phyloP scores from a whole-genome alignment of 2,113 vertebrate species.

The Neomonachus schauinslandi region DNA sequence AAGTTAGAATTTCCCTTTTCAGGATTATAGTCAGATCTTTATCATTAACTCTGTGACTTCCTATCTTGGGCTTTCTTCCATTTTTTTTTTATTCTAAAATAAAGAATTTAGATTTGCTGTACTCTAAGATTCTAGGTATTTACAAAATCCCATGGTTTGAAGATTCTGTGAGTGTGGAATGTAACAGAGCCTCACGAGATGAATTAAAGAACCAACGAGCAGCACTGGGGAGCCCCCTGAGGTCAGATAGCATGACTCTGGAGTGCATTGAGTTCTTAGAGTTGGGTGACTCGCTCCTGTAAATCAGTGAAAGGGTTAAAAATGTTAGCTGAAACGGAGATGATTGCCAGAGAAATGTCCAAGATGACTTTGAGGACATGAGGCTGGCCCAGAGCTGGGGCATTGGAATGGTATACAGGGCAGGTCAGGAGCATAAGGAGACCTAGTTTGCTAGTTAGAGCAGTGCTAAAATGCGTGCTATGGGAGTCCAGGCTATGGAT shows the following conservation, averaged over 20 bases:
- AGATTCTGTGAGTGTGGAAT: background rate
- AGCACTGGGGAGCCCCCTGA: background rate
- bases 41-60: background rate
- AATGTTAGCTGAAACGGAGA: background rate
- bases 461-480: background rate
- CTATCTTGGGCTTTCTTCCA: background rate
- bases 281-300: background rate
- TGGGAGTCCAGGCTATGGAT: background rate
- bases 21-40: constrained; percentile 25
- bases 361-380: background rate
- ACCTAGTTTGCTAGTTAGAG: background rate
- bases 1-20: background rate
- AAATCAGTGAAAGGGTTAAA: background rate
- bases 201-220: background rate
- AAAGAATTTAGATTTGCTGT: background rate
- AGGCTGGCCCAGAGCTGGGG: background rate
- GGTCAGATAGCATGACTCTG: background rate
- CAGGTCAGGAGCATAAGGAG: background rate
- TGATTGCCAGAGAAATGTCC: background rate
- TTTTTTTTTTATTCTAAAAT: constrained; percentile 30
- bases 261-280: background rate
- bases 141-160: background rate
- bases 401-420: background rate
- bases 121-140: background rate
- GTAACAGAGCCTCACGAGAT: background rate